phyloP scores from a whole-genome alignment of 2,888 invertebrate genomes.

The Cremastinae sp. region DNA sequence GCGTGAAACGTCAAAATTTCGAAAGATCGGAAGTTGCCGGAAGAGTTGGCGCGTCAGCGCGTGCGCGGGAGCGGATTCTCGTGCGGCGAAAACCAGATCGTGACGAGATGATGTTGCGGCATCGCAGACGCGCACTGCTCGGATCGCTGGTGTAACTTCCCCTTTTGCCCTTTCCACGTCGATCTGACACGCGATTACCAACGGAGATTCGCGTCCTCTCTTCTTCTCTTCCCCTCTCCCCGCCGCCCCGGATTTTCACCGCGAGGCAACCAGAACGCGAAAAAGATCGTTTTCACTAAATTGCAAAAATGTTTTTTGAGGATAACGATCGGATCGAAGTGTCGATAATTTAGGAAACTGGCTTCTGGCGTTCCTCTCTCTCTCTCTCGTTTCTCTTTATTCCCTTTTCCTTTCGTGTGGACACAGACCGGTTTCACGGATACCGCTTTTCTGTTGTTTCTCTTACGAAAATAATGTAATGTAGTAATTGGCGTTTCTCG shows the following conservation, averaged over 20 bases:
- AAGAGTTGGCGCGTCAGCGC: too few relatives aligned
- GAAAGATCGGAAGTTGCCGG: slow-evolving; percentile 72
- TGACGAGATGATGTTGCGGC: slow-evolving; percentile 67
- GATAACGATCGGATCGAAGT: slow-evolving; percentile 15
- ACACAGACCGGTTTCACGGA: slow-evolving; percentile 12
- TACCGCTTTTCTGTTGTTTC: slow-evolving; percentile 48
- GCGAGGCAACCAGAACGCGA: background rate
- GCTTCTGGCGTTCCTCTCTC: slow-evolving; percentile 34
- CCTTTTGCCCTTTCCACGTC: slow-evolving; percentile 27
- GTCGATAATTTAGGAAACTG: slow-evolving; percentile 38
- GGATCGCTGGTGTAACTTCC: slow-evolving; percentile 29
- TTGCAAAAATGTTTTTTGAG: slow-evolving; percentile 2
- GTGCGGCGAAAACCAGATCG: slow-evolving; percentile 69
- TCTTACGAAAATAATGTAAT: slow-evolving; percentile 56
- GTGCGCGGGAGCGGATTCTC: slow-evolving; percentile 18
- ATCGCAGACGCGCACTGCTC: slow-evolving; percentile 34
- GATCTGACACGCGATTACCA: slow-evolving; percentile 23
- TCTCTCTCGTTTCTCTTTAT: slow-evolving; percentile 29
- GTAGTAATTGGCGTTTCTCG: slow-evolving; percentile 45
- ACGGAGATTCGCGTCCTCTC: background rate
- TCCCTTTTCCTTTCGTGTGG: too few relatives aligned
- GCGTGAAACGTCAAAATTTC: slow-evolving; percentile 73
- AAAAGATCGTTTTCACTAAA: too few relatives aligned
- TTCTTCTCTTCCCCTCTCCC: too few relatives aligned
- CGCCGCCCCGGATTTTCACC: too few relatives aligned